Base-by-base conservation (phyloP, 2,888 invertebrate species). In the Ferrisia virgata region DNA sequence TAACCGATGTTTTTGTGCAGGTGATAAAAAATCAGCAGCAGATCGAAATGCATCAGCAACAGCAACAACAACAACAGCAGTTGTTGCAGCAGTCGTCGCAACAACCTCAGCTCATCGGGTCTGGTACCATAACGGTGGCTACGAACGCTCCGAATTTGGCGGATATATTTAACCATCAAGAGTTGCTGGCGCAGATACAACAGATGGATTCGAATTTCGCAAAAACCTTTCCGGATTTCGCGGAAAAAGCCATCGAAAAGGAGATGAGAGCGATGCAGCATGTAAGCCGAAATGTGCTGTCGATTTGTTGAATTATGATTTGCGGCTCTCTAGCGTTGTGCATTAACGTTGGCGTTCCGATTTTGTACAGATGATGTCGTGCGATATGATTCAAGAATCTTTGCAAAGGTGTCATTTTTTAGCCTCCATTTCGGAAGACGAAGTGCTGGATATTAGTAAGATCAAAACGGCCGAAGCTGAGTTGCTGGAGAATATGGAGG, bases 181-280 rank as follows among this genome's bases (percentile, higher is more conserved):
- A 84, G 39, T 76, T 84, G 79, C 58, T 92, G 88, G 91, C 91
- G 31, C 91, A 92, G 88, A 89, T 92, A 86, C 92, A 92, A 88
- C 90, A 90, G 40, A 90, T 91, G 88, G 91, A 91, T 87, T 90
- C 91, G 76, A 90, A 90, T 86, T 89, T 91, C 64, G 89, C 90
- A 76, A 89, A 90, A 87, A 88, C 91, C 88, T 90, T 91, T 86
- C 90, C 90, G 2, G 79, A 78, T 58, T 53, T 58, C 11, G 79
- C 78, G 5, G 84, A 84, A 9, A 84, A 84, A 11, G 31, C 78
- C 28, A 79, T 84, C n/a, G 78, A 79, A n/a, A 84, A 79, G 33
- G 84, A 84, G 53, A 79, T 84, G 84, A 28, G 79, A 53, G 79
- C 47, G 36, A 79, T 84, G 84, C 84, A 84, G 22, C 84, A 84